phyloP scores from a whole-genome alignment of 2,113 vertebrate species.

The Menura novaehollandiae region DNA sequence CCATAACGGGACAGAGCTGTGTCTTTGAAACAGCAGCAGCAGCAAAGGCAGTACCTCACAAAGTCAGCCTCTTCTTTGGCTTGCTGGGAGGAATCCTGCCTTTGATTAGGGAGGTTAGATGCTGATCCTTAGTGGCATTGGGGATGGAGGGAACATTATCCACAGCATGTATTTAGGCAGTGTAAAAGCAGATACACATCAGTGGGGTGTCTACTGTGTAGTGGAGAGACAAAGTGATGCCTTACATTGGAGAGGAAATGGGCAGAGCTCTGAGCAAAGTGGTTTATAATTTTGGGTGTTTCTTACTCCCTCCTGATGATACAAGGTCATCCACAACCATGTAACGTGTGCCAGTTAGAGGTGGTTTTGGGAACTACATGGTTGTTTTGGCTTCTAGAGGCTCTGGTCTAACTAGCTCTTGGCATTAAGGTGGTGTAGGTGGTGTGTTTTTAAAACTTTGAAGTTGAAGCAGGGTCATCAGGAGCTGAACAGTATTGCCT shows the following conservation, averaged over 20 bases:
- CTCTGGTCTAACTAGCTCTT: not conserved
- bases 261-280: not conserved
- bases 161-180: not conserved
- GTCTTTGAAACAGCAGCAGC: not conserved
- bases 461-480: not conserved
- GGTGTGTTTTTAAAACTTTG: not conserved
- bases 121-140: not conserved
- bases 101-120: not conserved
- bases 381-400: not conserved
- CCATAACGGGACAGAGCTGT: not conserved
- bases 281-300: not conserved
- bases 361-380: not conserved
- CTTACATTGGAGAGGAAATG: not conserved
- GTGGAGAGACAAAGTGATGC: not conserved
- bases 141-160: not conserved
- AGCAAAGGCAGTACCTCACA: not conserved
- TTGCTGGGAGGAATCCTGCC: not conserved
- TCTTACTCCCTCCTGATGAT: not conserved
- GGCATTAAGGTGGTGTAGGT: not conserved
- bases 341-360: not conserved
- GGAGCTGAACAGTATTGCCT: not conserved
- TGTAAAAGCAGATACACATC: not conserved
- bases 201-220: not conserved
- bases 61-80: not conserved
- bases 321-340: not conserved